Base-by-base conservation (phyloP, 2,113 vertebrate genomes). In the Clinocottus analis region DNA sequence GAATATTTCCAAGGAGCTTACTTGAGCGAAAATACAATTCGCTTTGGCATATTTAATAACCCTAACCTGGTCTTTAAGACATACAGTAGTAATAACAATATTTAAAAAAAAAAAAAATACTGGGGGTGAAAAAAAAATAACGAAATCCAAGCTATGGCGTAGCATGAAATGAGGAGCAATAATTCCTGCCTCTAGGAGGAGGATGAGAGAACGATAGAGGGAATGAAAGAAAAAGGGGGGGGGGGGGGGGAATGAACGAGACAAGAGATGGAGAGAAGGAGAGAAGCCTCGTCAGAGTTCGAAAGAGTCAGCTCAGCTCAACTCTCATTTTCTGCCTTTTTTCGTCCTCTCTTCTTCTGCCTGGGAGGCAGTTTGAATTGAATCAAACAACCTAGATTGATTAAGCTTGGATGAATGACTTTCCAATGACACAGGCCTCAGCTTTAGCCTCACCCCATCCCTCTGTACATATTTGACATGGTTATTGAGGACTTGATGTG, bases 1-100 rank as follows among this genome's bases (percentile, higher is more conserved):
- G 94, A 95, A 95, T 94, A 94, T 94, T 95, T 95, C 93, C 94
- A 94, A 90, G 90, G 88, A 94, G 94, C 94, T 95, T 95, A 94
- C 94, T 95, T 94, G 93, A 93, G 92, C 92, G 85, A 94, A 94
- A 95, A 94, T 92, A 94, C 94, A 92, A 94, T 95, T 95, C 85
- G 92, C 91, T 93, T 92, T 93, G 94, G 95, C 92, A 94, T 95
- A 95, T 95, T 95, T 95, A 95, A 95, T 95, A 95, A 94, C 93
- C 90, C 88, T 93, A 90, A 93, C 92, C 92, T 89, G 91, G 82
- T 94, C 89, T 94, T 94, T 92, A 94, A 94, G 93, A 92, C 89
- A 92, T 92, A 92, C 92, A 90, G 88, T 91, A 87, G 90, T 94
- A 92, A 93, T 92, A 93, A 93, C 90, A 92, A 92, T 91, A 86